Evolutionary conservation across 2,797 vertebrate genomes (phyloP).

Genomic region (Coilia nasus): DNA sequence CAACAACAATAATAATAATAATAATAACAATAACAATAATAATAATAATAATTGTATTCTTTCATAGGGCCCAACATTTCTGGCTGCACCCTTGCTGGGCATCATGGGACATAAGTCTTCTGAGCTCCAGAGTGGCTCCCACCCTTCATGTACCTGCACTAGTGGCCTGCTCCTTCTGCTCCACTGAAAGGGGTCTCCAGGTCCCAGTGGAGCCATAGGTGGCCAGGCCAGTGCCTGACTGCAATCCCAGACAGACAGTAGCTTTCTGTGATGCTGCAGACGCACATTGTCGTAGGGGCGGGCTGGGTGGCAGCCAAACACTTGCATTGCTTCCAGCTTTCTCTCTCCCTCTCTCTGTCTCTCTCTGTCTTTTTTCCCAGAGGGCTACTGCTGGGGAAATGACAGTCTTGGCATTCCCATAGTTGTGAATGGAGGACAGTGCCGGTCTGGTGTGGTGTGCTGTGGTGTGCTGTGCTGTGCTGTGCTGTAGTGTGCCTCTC

Average conservation of each 20-base stretch:
- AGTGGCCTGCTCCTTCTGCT: not conserved
- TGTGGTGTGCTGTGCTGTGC: too few relatives aligned
- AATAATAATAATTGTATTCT: too few relatives aligned
- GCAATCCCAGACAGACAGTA: constrained; percentile 26
- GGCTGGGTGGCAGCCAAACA: constrained; percentile 35
- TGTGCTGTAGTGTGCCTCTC: not conserved
- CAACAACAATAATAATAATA: too few relatives aligned
- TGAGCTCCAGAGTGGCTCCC: not conserved
- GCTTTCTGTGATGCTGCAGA: constrained; percentile 31
- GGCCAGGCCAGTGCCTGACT: not conserved
- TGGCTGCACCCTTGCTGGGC: too few relatives aligned
- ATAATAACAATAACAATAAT: too few relatives aligned
- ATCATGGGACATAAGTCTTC: not conserved
- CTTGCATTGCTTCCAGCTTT: constrained; percentile 14
- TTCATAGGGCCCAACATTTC: too few relatives aligned
- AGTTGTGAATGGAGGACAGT: not conserved
- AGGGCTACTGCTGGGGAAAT: not conserved
- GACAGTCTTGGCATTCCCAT: not conserved
- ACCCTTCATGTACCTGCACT: not conserved
- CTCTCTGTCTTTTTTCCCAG: not conserved
- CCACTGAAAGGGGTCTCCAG: not conserved
- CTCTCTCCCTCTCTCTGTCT: not conserved
- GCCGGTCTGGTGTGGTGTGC: constrained; percentile 1
- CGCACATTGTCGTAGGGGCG: not conserved
- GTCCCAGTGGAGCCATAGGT: not conserved